phyloP scores from a whole-genome alignment of 1,140 invertebrate species.

The Zaprionus camerounensis region DNA sequence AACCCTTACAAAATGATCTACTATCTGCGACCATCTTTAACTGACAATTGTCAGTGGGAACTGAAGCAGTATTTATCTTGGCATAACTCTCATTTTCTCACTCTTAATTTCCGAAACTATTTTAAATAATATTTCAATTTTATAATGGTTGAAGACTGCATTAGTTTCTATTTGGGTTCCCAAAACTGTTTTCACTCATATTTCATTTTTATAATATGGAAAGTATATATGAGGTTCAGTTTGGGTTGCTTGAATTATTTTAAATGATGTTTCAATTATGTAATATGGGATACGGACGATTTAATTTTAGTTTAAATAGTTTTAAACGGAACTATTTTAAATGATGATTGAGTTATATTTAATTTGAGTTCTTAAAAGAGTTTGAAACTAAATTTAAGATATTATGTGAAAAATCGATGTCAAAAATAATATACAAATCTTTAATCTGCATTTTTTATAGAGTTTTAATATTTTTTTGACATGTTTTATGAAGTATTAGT shows the following conservation, averaged over 20 bases:
- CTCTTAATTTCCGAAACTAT: neutral
- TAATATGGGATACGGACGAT: neutral
- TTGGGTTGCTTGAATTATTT: neutral
- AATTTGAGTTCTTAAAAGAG: too few relatives aligned
- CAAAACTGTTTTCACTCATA: neutral
- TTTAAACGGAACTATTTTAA: neutral
- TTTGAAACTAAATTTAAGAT: too few relatives aligned
- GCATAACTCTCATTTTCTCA: neutral
- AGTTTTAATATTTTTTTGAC: too few relatives aligned
- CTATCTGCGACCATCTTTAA: slow-evolving; percentile 1
- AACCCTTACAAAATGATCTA: slow-evolving; percentile 11
- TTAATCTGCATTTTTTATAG: too few relatives aligned
- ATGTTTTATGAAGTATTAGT: too few relatives aligned
- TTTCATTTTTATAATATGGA: neutral
- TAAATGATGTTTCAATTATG: neutral
- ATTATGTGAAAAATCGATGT: too few relatives aligned
- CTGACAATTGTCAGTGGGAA: slow-evolving; percentile 8
- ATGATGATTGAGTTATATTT: too few relatives aligned
- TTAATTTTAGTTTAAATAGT: too few relatives aligned
- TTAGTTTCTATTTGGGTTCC: neutral
- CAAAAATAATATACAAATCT: too few relatives aligned
- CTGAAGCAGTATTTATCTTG: slow-evolving; percentile 8
- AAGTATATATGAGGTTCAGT: neutral
- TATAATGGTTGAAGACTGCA: neutral
- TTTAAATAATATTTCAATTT: slow-evolving; percentile 3